Evolutionary conservation across 2,888 invertebrate genomes (phyloP).

Genomic region (Lasius fuliginosus): DNA sequence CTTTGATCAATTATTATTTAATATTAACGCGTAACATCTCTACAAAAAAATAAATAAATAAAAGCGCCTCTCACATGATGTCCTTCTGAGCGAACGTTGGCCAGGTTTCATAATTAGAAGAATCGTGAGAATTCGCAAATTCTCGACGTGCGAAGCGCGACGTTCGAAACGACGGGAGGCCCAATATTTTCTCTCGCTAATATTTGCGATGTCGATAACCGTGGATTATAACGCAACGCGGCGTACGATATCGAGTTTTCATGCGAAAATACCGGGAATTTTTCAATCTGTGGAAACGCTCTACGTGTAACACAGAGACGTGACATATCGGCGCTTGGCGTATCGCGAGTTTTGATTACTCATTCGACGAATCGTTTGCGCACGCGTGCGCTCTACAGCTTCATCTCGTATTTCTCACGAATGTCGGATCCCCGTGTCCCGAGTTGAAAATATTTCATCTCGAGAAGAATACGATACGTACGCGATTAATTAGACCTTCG

Average conservation of each 20-base stretch:
- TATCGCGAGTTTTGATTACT: constrained; percentile 52
- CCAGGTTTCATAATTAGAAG: constrained; percentile 29
- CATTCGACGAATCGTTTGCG: constrained; percentile 22
- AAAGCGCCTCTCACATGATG: background rate
- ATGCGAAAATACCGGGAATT: constrained; percentile 53
- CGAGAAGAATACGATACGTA: background rate
- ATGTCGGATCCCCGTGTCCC: constrained; percentile 11
- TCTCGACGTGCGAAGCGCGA: background rate
- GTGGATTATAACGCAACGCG: constrained; percentile 33
- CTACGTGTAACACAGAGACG: constrained; percentile 32
- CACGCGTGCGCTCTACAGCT: background rate
- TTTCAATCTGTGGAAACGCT: constrained; percentile 43
- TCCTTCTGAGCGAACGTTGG: background rate
- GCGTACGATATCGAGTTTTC: constrained; percentile 36
- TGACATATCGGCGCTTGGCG: constrained; percentile 44
- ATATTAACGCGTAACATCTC: background rate
- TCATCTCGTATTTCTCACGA: constrained; percentile 43
- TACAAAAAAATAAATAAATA: background rate
- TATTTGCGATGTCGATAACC: constrained; percentile 53
- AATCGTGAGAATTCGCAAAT: constrained; percentile 13
- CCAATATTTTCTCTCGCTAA: constrained; percentile 40
- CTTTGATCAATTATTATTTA: background rate
- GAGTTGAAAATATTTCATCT: constrained; percentile 21
- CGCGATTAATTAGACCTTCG: background rate
- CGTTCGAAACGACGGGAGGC: constrained; percentile 1